Conservation (phyloP, 1,140 invertebrate genomes). For the Sarcophaga peregrina region DNA sequence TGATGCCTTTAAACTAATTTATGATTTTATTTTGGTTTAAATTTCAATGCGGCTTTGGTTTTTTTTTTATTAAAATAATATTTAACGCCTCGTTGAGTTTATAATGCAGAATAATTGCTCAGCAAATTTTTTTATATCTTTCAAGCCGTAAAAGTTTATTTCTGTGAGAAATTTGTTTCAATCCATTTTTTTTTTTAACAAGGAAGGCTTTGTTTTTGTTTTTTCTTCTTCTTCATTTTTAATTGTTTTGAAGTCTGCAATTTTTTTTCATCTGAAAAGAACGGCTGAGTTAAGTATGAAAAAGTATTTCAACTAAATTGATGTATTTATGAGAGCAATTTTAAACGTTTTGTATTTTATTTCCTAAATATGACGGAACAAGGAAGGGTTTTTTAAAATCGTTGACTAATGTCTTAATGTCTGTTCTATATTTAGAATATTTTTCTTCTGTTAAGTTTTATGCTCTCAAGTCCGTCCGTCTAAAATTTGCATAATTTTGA, state of each 20-base stretch:
- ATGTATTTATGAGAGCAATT: background rate
- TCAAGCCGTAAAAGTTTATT: background rate
- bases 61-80: background rate
- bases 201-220: background rate
- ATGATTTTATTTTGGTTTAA: background rate
- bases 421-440: background rate
- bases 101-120: background rate
- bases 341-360: background rate
- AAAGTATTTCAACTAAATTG: background rate
- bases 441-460: background rate
- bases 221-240: background rate
- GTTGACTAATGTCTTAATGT: too few species aligned
- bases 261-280: background rate
- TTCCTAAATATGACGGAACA: background rate
- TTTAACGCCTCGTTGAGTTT: conserved; percentile 15
- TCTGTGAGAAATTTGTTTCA: background rate
- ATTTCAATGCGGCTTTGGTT: background rate
- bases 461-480: background rate
- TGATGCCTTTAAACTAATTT: background rate
- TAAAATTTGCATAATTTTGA: conserved; percentile 1
- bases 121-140: background rate
- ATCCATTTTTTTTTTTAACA: background rate
- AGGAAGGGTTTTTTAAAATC: background rate
- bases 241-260: background rate
- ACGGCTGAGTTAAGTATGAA: background rate